phyloP scores from a whole-genome alignment of 2,797 vertebrate species.

The Sternarchorhynchus goeldii region DNA sequence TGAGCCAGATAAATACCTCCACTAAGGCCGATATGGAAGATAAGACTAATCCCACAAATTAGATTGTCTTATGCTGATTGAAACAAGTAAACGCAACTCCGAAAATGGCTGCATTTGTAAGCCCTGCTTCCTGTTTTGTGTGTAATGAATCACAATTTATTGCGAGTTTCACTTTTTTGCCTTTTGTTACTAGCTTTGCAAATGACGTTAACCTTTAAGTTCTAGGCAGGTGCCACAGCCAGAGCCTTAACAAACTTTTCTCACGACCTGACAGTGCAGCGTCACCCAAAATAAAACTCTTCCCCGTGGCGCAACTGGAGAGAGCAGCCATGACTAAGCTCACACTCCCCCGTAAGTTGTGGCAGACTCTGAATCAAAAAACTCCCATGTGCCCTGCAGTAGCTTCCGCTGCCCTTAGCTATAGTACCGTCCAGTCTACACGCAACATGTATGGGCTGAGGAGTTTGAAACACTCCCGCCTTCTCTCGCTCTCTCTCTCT shows the following conservation, averaged over 20 bases:
- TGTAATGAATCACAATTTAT: conserved; percentile 17
- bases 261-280: conserved; percentile 46
- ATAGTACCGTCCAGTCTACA: conserved; percentile 66
- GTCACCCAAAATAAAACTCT: conserved; percentile 63
- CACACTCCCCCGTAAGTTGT: conserved; percentile 61
- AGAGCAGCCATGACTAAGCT: conserved; percentile 71
- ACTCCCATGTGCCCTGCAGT: conserved; percentile 61
- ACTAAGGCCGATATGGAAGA: conserved; percentile 71
- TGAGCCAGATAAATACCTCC: conserved; percentile 76
- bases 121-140: conserved; percentile 44
- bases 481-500: not conserved
- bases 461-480: conserved; percentile 27
- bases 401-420: conserved; percentile 66
- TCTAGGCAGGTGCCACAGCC: conserved; percentile 53
- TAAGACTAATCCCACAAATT: conserved; percentile 66
- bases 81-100: conserved; percentile 48
- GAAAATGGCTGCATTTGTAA: conserved; percentile 70
- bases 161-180: conserved; percentile 35
- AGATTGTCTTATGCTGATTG: conserved; percentile 19
- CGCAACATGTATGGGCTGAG: conserved; percentile 59
- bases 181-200: conserved; percentile 39
- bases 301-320: conserved; percentile 61
- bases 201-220: conserved; percentile 53
- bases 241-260: conserved; percentile 57
- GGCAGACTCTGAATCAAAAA: conserved; percentile 68